phyloP scores from a whole-genome alignment of 1,140 invertebrate genomes.

The Pachypsylla venusta region DNA sequence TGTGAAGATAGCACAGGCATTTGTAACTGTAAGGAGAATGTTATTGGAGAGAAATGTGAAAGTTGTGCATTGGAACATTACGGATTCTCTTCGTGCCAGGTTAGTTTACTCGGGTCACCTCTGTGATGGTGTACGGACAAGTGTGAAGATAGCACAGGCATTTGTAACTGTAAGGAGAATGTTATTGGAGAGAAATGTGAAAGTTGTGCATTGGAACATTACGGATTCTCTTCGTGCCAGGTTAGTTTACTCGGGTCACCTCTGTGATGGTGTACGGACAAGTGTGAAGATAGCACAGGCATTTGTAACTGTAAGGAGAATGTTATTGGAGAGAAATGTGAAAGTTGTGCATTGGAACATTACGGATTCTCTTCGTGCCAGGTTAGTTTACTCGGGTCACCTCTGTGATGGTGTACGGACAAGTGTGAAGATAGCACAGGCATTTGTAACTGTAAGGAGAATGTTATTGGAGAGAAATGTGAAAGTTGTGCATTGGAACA shows the following conservation, averaged over 20 bases:
- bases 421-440: constrained; percentile 61
- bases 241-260: too few species aligned
- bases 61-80: constrained; percentile 57
- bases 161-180: constrained; percentile 74
- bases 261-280: too few species aligned
- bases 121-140: constrained; percentile 50
- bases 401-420: too few species aligned
- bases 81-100: constrained; percentile 51
- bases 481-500: constrained; percentile 61
- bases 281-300: constrained; percentile 60
- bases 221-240: constrained; percentile 53
- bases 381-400: too few species aligned
- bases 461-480: constrained; percentile 79
- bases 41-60: constrained; percentile 78
- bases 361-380: constrained; percentile 58
- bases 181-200: constrained; percentile 83
- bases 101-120: too few species aligned
- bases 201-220: constrained; percentile 55
- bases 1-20: constrained; percentile 60
- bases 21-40: constrained; percentile 77
- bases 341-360: constrained; percentile 57
- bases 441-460: constrained; percentile 67
- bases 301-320: constrained; percentile 74
- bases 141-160: constrained; percentile 60
- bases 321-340: constrained; percentile 77